phyloP scores from a whole-genome alignment of 2,113 vertebrate genomes.

The Mesocricetus auratus region DNA sequence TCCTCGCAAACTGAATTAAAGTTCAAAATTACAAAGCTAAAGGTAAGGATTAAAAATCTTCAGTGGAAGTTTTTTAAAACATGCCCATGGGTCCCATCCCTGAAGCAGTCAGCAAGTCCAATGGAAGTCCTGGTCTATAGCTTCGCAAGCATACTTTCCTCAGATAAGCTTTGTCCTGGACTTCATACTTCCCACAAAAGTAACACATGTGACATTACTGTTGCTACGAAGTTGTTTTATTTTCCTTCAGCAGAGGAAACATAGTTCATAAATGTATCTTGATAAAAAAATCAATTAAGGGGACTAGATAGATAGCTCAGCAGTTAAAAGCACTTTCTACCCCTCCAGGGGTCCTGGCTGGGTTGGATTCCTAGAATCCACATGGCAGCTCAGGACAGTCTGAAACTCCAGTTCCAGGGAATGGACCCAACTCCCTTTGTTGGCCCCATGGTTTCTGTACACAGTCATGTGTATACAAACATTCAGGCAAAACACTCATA shows the following conservation, averaged over 20 bases:
- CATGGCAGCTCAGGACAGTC: background rate
- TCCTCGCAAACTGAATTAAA: conserved; percentile 16
- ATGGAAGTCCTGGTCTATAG: background rate
- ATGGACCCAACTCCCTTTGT: background rate
- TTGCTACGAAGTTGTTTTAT: background rate
- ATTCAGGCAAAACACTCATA: background rate
- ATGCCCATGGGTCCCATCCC: background rate
- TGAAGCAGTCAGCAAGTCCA: conserved; percentile 12
- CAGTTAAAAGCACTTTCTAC: background rate
- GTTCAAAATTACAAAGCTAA: conserved; percentile 47
- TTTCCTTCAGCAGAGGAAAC: conserved; percentile 9
- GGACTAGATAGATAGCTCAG: background rate
- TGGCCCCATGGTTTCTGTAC: background rate
- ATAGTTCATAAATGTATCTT: conserved; percentile 29
- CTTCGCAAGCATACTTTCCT: conserved; percentile 20
- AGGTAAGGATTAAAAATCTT: conserved; percentile 1
- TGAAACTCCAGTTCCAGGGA: background rate
- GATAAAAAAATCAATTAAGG: background rate
- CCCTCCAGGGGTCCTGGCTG: background rate
- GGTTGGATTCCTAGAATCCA: background rate
- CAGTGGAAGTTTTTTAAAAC: background rate
- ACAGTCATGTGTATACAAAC: background rate
- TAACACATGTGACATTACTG: conserved; percentile 21
- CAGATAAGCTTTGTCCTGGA: conserved; percentile 34
- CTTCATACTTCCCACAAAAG: conserved; percentile 27